phyloP scores from a whole-genome alignment of 2,797 vertebrate genomes.

The Steatocranus sp. region DNA sequence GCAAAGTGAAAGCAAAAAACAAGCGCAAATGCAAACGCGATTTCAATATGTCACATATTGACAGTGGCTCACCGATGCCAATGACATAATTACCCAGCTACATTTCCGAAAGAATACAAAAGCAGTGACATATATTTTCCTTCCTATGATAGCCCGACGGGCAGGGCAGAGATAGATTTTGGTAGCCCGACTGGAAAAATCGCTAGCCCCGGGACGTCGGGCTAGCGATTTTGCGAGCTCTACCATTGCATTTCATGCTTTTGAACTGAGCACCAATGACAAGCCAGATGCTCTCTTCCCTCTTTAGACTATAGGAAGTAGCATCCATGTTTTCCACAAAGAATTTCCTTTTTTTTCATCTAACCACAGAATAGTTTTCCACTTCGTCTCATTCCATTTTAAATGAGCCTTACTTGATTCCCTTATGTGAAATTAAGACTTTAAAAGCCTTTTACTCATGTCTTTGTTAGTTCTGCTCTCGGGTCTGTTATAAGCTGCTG shows the following conservation, averaged over 20 bases:
- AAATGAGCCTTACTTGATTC: neutral
- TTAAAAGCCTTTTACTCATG: neutral
- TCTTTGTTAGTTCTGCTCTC: neutral
- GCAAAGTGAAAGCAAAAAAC: no score
- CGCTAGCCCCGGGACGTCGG: no score
- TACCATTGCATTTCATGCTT: neutral
- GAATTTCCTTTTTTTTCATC: neutral
- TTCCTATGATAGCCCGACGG: no score
- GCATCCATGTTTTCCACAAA: neutral
- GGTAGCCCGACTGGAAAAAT: no score
- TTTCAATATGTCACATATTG: no score
- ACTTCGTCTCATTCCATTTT: neutral
- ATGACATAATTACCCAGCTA: no score
- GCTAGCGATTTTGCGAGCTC: no score
- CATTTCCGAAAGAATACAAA: no score
- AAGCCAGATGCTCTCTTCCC: neutral
- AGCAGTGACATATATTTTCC: no score
- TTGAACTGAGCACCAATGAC: neutral
- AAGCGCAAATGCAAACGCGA: no score
- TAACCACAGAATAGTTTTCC: neutral
- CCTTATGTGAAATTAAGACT: neutral
- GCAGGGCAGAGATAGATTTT: no score
- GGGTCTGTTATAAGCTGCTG: neutral
- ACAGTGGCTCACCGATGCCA: no score
- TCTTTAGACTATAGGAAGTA: neutral